A percentile compares a stretch with the other conserved stretches of the same genome.
phyloP scores from a whole-genome alignment of 2,113 vertebrate species.

The Chlamydotis undulata region DNA sequence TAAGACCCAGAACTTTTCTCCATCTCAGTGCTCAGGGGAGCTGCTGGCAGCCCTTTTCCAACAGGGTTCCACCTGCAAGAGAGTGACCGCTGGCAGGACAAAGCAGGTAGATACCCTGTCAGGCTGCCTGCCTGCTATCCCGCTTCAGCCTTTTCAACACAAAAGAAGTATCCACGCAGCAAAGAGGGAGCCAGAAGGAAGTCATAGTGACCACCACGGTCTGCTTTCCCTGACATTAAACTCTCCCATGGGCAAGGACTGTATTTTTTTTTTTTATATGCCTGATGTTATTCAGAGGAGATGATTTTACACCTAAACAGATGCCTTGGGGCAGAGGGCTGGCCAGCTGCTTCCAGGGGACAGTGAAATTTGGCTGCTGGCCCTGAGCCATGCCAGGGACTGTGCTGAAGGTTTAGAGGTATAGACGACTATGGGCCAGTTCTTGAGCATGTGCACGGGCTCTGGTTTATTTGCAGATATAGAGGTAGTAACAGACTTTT shows the following conservation, averaged over 20 bases:
- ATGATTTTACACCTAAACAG: not conserved
- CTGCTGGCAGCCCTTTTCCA: not conserved
- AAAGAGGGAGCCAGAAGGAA: not conserved
- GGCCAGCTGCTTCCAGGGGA: not conserved
- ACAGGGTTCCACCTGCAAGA: not conserved
- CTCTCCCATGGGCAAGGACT: not conserved
- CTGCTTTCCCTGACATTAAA: not conserved
- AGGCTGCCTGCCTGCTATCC: not conserved
- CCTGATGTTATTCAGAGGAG: not conserved
- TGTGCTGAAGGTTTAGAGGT: not conserved
- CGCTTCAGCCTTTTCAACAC: not conserved
- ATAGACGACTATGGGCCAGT: rapidly evolving
- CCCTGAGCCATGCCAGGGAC: not conserved
- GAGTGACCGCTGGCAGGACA: not conserved
- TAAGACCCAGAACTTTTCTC: not conserved
- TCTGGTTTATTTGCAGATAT: not conserved
- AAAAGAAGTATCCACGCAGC: not conserved
- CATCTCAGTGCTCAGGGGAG: not conserved
- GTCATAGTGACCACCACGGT: rapidly evolving
- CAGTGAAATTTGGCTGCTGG: not conserved
- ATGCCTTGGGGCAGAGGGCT: not conserved
- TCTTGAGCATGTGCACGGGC: not conserved
- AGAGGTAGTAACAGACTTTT: not conserved
- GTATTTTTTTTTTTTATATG: not conserved
- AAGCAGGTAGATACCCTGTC: not conserved